Percentiles rank a stretch among this genome's conserved stretches.
Conservation (phyloP, 2,888 invertebrate species). For the Chaitophorus viminalis region DNA sequence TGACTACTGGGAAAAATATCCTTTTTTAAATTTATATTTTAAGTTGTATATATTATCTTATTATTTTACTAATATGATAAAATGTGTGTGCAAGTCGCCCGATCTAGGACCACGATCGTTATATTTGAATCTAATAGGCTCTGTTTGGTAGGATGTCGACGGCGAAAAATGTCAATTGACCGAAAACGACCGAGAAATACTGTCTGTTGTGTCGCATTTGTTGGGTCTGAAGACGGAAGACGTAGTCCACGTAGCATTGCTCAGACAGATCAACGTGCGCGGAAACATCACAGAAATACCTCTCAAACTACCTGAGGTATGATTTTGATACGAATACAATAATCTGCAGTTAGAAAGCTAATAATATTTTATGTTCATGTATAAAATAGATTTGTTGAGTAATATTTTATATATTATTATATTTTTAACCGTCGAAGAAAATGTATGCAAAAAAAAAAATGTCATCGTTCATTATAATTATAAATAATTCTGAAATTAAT, state of each 20-base stretch:
- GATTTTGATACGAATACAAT: constrained; percentile 49
- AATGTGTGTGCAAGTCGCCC: too few relatives aligned
- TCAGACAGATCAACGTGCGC: constrained; percentile 88
- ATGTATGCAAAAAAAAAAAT: too few relatives aligned
- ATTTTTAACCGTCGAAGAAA: too few relatives aligned
- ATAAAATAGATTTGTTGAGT: neutral
- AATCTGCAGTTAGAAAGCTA: too few relatives aligned
- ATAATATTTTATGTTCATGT: neutral
- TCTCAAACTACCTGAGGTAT: constrained; percentile 83
- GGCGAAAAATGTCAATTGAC: constrained; percentile 85
- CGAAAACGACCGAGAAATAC: constrained; percentile 76
- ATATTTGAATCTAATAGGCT: constrained; percentile 13
- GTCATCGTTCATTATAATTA: too few relatives aligned
- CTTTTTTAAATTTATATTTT: too few relatives aligned
- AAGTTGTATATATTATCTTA: too few relatives aligned
- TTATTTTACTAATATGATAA: too few relatives aligned
- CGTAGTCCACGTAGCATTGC: constrained; percentile 79
- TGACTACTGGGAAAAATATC: too few relatives aligned
- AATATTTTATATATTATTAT: too few relatives aligned
- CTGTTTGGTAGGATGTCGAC: constrained; percentile 77
- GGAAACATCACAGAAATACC: constrained; percentile 95
- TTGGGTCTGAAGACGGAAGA: constrained; percentile 81
- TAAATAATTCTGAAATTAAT: too few relatives aligned
- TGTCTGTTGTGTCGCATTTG: constrained; percentile 78
- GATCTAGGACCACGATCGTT: too few relatives aligned